Evolutionary conservation across 1,140 invertebrate genomes (phyloP), one percentile per base, ranked within the genome.

Genomic region (Papilio aristodemus): DNA sequence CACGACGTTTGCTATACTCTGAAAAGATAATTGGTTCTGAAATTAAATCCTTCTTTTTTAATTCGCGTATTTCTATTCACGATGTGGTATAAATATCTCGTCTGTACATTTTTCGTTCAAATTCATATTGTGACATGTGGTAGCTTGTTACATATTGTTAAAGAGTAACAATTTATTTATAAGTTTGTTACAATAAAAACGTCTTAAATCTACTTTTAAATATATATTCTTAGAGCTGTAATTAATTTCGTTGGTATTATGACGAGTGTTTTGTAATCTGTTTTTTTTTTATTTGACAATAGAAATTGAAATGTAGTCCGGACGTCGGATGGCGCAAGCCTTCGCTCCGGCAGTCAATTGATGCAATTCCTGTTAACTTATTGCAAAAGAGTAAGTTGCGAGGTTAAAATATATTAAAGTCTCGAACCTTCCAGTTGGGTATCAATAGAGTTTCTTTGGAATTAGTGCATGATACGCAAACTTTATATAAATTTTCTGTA

Each of bases 1-100:
- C 41, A 95, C 94, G 3, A 97, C 94, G 78, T 96, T 94, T 0
- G 95, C 95, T 67, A 97, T 96, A 74, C 95, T 96, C 96, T 97
- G 92, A 1, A 93, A 92, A 68, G 27, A 32, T 32, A 32, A 32
- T 32, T 32, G 27, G 6, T 32, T 32, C 67, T 75, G 71, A 11
- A 67, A 14, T 50, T 50, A 17, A 14, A 50, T 50, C 13, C n/a
- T n/a, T n/a, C n/a, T n/a, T n/a, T n/a, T n/a, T n/a, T n/a, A n/a
- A n/a, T n/a, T n/a, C n/a, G n/a, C n/a, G n/a, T n/a, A n/a, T n/a
- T n/a, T n/a, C n/a, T n/a, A n/a, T n/a, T n/a, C n/a, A n/a, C n/a
- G n/a, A n/a, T n/a, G n/a, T n/a, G n/a, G n/a, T n/a, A n/a, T n/a
- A n/a, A n/a, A n/a, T n/a, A n/a, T n/a, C n/a, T n/a, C n/a, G n/a